These are phyloP conservation scores for Limnephilus auricula DNA, from an alignment of 2,888 invertebrate genomes.

Conservation along the genomic window DNA sequence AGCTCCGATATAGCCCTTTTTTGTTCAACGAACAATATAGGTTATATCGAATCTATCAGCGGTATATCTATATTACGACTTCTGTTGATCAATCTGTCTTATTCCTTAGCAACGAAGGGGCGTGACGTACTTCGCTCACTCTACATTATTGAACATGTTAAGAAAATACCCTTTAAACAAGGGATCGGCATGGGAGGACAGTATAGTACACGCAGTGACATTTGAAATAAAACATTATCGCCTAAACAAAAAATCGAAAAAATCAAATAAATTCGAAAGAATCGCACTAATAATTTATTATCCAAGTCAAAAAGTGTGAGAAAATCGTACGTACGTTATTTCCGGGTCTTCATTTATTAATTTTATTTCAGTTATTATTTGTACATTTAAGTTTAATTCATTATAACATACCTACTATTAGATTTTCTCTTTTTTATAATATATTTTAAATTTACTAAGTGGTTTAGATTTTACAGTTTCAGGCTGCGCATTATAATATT, in stretches of 20 bases:
- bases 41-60: background rate
- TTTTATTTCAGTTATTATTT: too few relatives aligned
- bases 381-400: too few relatives aligned
- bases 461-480: too few relatives aligned
- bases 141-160: background rate
- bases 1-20: too few relatives aligned
- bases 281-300: background rate
- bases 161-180: background rate
- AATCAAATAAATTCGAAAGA: too few relatives aligned
- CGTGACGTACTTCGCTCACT: background rate
- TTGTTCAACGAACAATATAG: background rate
- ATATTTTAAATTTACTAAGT: too few relatives aligned
- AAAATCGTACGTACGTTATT: too few relatives aligned
- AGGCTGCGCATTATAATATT: too few relatives aligned
- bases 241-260: too few relatives aligned
- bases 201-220: background rate
- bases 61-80: background rate
- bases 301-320: background rate
- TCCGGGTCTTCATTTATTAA: background rate
- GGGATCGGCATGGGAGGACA: background rate
- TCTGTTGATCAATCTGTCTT: background rate
- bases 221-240: too few relatives aligned
- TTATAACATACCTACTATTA: too few relatives aligned
- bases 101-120: background rate
- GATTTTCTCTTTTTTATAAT: too few relatives aligned